phyloP scores from a whole-genome alignment of 2,888 invertebrate species.

The Scaptomyza reducta region DNA sequence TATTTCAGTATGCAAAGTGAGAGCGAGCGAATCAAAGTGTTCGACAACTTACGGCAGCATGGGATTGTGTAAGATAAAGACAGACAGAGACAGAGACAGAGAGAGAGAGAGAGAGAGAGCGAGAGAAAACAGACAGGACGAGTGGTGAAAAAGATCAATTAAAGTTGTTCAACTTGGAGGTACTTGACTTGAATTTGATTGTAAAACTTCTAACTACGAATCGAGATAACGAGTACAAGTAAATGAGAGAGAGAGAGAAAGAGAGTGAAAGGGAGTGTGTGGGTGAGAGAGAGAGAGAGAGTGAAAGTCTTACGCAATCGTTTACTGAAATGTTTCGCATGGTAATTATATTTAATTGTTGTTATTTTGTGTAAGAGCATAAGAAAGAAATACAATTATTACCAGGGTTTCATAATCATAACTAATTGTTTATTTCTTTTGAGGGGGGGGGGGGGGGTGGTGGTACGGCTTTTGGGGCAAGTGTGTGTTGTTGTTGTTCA shows the following conservation, averaged over 20 bases:
- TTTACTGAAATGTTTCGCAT: constrained; percentile 59
- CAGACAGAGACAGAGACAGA: constrained; percentile 14
- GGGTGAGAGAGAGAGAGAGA: constrained; percentile 35
- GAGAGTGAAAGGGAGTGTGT: constrained; percentile 16
- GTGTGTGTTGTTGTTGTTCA: constrained; percentile 30
- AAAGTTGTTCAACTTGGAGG: constrained; percentile 32
- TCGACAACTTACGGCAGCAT: constrained; percentile 58
- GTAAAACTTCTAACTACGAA: constrained; percentile 67
- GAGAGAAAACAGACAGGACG: constrained; percentile 3
- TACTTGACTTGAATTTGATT: constrained; percentile 38
- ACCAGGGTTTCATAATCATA: constrained; percentile 44
- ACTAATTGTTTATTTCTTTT: constrained; percentile 4
- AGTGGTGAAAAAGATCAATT: constrained; percentile 37
- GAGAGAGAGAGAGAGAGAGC: constrained; percentile 15
- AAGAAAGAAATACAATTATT: constrained; percentile 51
- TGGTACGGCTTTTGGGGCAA: constrained; percentile 31
- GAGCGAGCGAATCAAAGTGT: constrained; percentile 65
- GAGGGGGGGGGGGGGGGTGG: no score
- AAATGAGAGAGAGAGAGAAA: constrained; percentile 30
- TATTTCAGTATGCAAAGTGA: constrained; percentile 56
- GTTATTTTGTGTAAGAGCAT: constrained; percentile 31
- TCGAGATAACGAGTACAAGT: constrained; percentile 49
- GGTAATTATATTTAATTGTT: constrained; percentile 11
- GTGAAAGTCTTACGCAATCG: constrained; percentile 45
- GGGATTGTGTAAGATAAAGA: constrained; percentile 32